Conservation (phyloP, 2,888 invertebrate genomes). For the Phasia obesa region DNA sequence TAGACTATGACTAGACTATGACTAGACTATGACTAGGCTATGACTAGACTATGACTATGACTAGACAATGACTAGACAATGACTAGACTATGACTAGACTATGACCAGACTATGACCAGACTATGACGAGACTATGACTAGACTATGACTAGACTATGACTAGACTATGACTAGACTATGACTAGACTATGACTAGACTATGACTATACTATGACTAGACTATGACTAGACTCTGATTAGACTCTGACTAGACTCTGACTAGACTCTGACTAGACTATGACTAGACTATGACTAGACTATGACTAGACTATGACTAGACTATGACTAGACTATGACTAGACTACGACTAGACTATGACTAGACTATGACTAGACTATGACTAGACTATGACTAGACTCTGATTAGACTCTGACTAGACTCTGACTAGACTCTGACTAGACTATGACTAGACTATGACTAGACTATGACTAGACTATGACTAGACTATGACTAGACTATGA, state of each 20-base stretch:
- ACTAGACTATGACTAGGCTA: too few relatives aligned
- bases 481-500: neutral
- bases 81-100: too few relatives aligned
- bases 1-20: too few relatives aligned
- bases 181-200: neutral
- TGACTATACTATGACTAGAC: neutral
- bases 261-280: too few relatives aligned
- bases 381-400: too few relatives aligned
- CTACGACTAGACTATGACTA: neutral
- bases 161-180: neutral
- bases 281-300: neutral
- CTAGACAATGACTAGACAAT: too few relatives aligned
- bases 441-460: constrained; percentile 3
- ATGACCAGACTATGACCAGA: too few relatives aligned
- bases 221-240: neutral
- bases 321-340: neutral
- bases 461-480: constrained; percentile 2
- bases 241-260: too few relatives aligned
- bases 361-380: too few relatives aligned
- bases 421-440: neutral
- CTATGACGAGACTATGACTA: too few relatives aligned
- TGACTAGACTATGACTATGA: too few relatives aligned
- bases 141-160: too few relatives aligned
- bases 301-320: neutral
- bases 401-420: neutral